Percentiles rank a stretch among this genome's conserved stretches.
Conservation (phyloP, 1,140 invertebrate species). For the Hycleus phaleratus region DNA sequence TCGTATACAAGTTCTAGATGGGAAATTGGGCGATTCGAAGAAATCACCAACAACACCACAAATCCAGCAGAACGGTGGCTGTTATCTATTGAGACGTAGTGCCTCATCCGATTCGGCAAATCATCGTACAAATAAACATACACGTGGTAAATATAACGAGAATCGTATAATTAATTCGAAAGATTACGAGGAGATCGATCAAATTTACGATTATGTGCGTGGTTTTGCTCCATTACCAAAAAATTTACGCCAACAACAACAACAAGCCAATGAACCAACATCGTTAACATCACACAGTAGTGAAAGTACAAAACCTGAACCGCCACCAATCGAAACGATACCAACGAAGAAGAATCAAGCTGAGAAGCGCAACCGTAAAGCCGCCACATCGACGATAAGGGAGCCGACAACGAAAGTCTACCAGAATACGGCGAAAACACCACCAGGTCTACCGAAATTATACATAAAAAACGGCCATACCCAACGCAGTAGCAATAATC, state of each 20-base stretch:
- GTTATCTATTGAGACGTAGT: conserved; percentile 58
- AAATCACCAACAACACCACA: conserved; percentile 44
- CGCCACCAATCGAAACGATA: conserved; percentile 84
- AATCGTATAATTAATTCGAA: conserved; percentile 55
- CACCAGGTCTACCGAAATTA: conserved; percentile 58
- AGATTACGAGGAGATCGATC: conserved; percentile 93
- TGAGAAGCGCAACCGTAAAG: conserved; percentile 58
- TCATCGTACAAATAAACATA: conserved; percentile 40
- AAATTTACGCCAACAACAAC: conserved; percentile 53
- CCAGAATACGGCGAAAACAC: conserved; percentile 44
- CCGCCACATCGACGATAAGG: conserved; percentile 41
- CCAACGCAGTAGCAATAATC: conserved; percentile 43
- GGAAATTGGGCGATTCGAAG: conserved; percentile 60
- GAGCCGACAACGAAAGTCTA: conserved; percentile 36
- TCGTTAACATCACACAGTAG: conserved; percentile 44
- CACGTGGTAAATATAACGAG: conserved; percentile 42
- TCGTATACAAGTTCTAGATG: conserved; percentile 70
- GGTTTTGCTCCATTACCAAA: conserved; percentile 85
- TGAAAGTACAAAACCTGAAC: conserved; percentile 66
- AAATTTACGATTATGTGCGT: conserved; percentile 92
- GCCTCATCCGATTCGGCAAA: conserved; percentile 64
- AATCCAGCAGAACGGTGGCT: conserved; percentile 46
- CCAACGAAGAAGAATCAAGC: conserved; percentile 73
- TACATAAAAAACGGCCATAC: conserved; percentile 69
- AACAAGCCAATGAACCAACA: conserved; percentile 35